Conservation (phyloP, 2,888 invertebrate species). For the Busseola fusca region DNA sequence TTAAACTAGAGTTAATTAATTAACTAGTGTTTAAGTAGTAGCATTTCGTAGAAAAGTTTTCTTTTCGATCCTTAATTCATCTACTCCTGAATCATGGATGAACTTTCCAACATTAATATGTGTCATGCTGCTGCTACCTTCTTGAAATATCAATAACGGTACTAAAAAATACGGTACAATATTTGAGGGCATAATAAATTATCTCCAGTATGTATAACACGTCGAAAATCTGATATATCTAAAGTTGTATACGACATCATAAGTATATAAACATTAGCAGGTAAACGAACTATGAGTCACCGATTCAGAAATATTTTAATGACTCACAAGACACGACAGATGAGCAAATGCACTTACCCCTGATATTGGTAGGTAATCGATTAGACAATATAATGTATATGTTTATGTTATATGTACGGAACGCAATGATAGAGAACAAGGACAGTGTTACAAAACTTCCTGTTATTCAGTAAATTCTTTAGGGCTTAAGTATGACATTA, state of each 20-base stretch:
- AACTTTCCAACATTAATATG: conserved; percentile 44
- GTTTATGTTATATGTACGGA: background rate
- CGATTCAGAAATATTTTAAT: conserved; percentile 73
- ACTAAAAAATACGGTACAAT: conserved; percentile 18
- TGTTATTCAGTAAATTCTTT: conserved; percentile 2
- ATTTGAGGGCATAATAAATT: conserved; percentile 11
- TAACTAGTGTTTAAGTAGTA: conserved; percentile 41
- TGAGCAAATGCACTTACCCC: conserved; percentile 64
- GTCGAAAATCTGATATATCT: conserved; percentile 39
- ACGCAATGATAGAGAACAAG: background rate
- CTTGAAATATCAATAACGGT: conserved; percentile 29
- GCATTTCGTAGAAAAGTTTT: conserved; percentile 54
- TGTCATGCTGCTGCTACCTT: conserved; percentile 9
- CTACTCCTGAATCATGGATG: conserved; percentile 49
- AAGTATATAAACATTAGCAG: conserved; percentile 70
- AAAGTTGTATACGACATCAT: conserved; percentile 37
- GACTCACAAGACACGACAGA: conserved; percentile 72
- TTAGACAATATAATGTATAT: conserved; percentile 40
- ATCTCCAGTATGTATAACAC: conserved; percentile 4
- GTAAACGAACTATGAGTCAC: conserved; percentile 83
- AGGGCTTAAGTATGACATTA: background rate
- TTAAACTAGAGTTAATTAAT: conserved; percentile 43
- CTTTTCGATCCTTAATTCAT: conserved; percentile 55
- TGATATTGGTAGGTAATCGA: conserved; percentile 52
- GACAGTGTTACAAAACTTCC: conserved; percentile 6